Conservation (phyloP, 2,113 vertebrate genomes). For the Anoplopoma fimbria region DNA sequence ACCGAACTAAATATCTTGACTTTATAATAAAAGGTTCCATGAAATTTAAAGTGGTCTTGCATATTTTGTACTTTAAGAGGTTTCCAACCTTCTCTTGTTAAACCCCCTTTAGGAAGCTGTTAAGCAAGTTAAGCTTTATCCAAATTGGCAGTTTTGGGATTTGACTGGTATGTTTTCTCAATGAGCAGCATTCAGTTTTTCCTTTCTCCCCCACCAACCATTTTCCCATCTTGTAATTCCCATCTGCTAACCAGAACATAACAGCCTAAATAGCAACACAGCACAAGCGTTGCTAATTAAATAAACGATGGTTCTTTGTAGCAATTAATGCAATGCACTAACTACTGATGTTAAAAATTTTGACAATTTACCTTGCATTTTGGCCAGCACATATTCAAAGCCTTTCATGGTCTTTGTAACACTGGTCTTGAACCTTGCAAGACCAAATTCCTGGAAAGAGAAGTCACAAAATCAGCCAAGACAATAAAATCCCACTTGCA, state of each 20-base stretch:
- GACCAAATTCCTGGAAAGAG: conserved; percentile 92
- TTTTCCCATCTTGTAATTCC: not conserved
- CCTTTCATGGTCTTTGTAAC: conserved; percentile 97
- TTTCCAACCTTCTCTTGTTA: not conserved
- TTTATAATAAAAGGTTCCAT: not conserved
- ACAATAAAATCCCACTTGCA: not conserved
- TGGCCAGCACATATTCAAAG: conserved; percentile 94
- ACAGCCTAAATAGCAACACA: not conserved
- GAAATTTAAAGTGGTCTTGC: not conserved
- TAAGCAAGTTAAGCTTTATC: too few relatives aligned
- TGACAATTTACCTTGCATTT: conserved; percentile 91
- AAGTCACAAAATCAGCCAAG: conserved; percentile 11
- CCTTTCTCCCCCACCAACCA: not conserved
- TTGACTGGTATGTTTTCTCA: not conserved
- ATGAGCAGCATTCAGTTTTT: not conserved
- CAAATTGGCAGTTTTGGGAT: not conserved
- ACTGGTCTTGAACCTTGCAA: conserved; percentile 95
- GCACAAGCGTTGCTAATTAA: not conserved
- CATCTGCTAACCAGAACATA: not conserved
- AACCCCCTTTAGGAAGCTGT: not conserved
- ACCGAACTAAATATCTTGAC: not conserved
- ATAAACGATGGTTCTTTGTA: not conserved
- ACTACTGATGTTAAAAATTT: not conserved
- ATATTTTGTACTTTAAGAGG: not conserved
- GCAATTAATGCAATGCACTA: not conserved